Evolutionary conservation across 1,140 invertebrate species (phyloP), one percentile per base, ranked within the genome.

Genomic region (Piezodorus guildinii): DNA sequence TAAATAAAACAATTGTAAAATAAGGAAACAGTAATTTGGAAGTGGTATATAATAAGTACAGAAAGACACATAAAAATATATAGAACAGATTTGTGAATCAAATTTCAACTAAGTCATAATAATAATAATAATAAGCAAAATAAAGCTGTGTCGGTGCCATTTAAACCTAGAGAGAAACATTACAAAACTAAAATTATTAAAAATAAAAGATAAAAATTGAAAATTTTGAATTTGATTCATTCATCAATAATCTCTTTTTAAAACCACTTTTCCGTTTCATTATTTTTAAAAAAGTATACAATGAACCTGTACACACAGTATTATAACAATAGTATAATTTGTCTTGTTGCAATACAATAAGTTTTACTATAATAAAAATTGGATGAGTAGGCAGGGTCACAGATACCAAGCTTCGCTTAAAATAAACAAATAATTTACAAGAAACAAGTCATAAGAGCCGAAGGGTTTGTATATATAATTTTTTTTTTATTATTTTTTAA

Each of bases 111-210:
- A 30, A 30, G 27, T 30, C 27, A n/a, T n/a, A n/a, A n/a, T 9
- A 30, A 30, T 5, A 30, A 30, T 5, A 39, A 39, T 10, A 39
- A 39, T 10, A 39, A 39, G 12, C 6, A 10, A 39, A 39, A 39
- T 10, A 39, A 39, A 39, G 34, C 34, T 39, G 34, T 39, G 34
- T 39, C 34, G 34, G 34, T 39, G 34, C 34, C 34, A 12, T 39
- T 10, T 6, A 39, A 39, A 39, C 34, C 34, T 39, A 39, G 34
- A 39, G 34, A 39, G 34, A 39, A 39, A 39, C 34, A 39, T 49
- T 49, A 49, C 46, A 49, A 49, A 49, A 49, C 46, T 17, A 19
- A 49, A 19, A n/a, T 49, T 49, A 49, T 21, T 19, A 49, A 49
- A 46, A 6, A 6, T 10, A 49, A 49, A 21, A 10, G 4, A 21